phyloP scores from a whole-genome alignment of 2,113 vertebrate genomes.

The Tupaia chinensis region DNA sequence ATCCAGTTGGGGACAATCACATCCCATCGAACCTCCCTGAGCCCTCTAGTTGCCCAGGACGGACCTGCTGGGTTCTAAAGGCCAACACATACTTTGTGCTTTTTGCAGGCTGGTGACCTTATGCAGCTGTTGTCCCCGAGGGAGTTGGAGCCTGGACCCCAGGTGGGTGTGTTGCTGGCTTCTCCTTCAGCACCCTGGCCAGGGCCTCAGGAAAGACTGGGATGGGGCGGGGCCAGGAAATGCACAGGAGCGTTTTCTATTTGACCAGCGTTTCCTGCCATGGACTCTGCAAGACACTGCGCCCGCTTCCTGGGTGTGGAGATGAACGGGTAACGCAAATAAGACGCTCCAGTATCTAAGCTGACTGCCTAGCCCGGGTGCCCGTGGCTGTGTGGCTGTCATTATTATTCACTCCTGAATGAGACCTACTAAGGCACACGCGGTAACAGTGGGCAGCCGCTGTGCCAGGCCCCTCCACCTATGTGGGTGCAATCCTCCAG shows the following conservation, averaged over 20 bases:
- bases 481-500: rapidly evolving
- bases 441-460: not conserved
- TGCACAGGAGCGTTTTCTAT: not conserved
- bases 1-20: no score
- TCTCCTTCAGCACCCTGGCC: not conserved
- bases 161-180: conserved; percentile 3
- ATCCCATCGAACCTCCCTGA: not conserved
- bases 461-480: not conserved
- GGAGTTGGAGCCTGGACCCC: rapidly evolving
- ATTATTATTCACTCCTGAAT: not conserved
- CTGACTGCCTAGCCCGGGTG: not conserved
- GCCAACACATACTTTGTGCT: not conserved
- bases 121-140: not conserved
- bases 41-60: not conserved
- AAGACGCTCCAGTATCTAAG: no score
- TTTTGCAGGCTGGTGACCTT: conserved; percentile 46
- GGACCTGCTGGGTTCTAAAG: not conserved
- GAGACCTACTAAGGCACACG: not conserved
- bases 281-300: not conserved
- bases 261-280: not conserved
- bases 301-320: not conserved
- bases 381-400: not conserved
- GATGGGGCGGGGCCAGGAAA: not conserved
- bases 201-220: not conserved
- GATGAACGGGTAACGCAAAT: not conserved